Base-by-base conservation (phyloP, 2,888 invertebrate genomes). In the Cistogaster globosa region DNA sequence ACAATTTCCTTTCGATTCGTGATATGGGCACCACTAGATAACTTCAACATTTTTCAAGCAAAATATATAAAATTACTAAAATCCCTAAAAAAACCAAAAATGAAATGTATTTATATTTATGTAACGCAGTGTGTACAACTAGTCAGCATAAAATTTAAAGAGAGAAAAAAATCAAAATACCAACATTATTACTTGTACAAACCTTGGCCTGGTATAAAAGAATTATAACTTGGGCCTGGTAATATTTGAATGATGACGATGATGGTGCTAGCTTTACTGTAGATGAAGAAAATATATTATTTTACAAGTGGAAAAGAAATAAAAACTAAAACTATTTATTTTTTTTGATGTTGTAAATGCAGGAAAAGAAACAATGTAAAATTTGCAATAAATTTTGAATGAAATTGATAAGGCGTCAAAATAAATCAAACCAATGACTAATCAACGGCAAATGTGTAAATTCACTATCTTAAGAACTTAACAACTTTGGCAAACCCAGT, bases 401-500 rank as follows among this genome's bases (percentile, higher is more conserved):
- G 89, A 89, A 91, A 89, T 92, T 92, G 92, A 92, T 92, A 92
- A 92, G 91, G 91, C 91, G 92, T 92, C 92, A 91, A 91, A 92
- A 92, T 92, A 92, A 92, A 92, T 92, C 92, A 92, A 91, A 87
- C 86, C 86, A 87, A 69, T 87, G 87, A 88, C 88, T 88, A 87
- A 88, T 88, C 88, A 88, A 88, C 87, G 87, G 82, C 84, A 86
- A 87, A 88, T 86, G 87, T 88, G 87, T 87, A 86, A 87, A 87
- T 86, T 86, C 83, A 84, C 82, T 85, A 82, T 90, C 90, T 90
- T 90, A 90, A 90, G 90, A 90, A 90, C 90, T 89, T 82, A 85
- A 85, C 85, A 85, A 78, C 85, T 74, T 74, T 71, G 57, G 58
- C 74, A 82, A 67, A 69, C 62, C 32, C 9, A 69, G 51, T 53